Evolutionary conservation across 2,113 vertebrate species (phyloP).

Genomic region (Cyanistes caeruleus): DNA sequence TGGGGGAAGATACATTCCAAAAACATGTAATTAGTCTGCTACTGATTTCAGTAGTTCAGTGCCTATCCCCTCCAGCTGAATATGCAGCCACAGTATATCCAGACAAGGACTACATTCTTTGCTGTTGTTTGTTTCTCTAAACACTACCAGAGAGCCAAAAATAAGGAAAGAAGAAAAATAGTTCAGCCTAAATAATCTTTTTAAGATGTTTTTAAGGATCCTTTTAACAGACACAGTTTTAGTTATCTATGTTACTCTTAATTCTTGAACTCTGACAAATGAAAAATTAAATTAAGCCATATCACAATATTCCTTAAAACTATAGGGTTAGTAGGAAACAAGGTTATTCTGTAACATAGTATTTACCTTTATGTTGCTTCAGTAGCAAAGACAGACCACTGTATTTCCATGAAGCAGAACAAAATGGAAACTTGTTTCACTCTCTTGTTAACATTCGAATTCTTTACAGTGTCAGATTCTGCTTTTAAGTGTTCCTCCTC

Average conservation of each 20-base stretch:
- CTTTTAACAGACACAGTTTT: background rate
- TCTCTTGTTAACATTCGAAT: slow-evolving; percentile 18
- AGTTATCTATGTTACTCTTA: background rate
- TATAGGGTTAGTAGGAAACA: background rate
- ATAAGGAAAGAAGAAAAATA: background rate
- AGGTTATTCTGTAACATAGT: background rate
- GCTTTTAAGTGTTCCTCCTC: background rate
- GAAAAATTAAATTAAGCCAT: background rate
- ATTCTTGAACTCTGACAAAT: background rate
- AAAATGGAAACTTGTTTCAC: slow-evolving; percentile 14
- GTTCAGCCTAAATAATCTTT: background rate
- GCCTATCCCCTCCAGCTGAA: background rate
- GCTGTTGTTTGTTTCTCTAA: background rate
- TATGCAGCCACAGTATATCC: background rate
- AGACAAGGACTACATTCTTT: background rate
- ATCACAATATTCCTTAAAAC: background rate
- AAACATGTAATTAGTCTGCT: background rate
- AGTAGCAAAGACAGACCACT: background rate
- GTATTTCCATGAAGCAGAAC: slow-evolving; percentile 48
- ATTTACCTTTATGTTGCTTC: background rate
- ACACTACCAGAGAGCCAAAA: background rate
- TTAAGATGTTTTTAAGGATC: background rate
- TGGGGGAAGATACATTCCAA: background rate
- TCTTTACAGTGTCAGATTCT: background rate
- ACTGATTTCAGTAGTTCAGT: background rate